A percentile compares a stretch with the other conserved stretches of the same genome.
These are phyloP conservation scores for Steinernema khuongi DNA, from an alignment of 1,140 invertebrate genomes.

Conservation along the genomic window DNA sequence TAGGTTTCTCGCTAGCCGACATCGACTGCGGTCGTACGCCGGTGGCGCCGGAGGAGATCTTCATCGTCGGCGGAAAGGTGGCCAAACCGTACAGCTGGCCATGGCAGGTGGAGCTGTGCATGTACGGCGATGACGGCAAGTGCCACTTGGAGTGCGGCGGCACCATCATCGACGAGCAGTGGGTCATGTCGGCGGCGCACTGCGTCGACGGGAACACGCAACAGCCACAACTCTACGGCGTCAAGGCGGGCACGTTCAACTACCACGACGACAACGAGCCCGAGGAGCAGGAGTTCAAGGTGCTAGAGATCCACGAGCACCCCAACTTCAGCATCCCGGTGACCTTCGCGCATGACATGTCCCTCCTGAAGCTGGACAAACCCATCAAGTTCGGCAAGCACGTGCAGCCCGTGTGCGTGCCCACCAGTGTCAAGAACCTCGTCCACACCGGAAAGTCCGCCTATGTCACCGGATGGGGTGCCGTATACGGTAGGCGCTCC, in stretches of 20 bases:
- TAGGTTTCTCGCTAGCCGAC: not conserved
- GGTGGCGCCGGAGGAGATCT: not conserved
- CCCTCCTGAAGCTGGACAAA: not conserved
- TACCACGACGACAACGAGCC: constrained; percentile 6
- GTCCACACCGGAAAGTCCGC: not conserved
- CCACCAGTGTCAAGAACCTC: not conserved
- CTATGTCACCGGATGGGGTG: not conserved
- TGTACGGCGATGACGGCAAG: not conserved
- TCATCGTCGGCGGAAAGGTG: not conserved
- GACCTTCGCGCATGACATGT: not conserved
- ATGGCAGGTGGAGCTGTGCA: not conserved
- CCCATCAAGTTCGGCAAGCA: not conserved
- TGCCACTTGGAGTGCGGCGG: not conserved
- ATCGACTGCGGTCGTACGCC: not conserved
- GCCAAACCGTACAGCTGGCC: not conserved
- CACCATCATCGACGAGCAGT: not conserved
- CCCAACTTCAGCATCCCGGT: not conserved
- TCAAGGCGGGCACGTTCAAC: constrained; percentile 4
- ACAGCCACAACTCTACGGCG: not conserved
- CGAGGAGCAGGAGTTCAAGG: not conserved
- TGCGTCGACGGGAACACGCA: not conserved
- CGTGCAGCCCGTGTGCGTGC: not conserved
- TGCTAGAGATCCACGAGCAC: not conserved
- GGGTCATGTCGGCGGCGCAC: not conserved
- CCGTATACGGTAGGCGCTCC: not conserved